Evolutionary conservation across 92 coral and sea anemone genomes (phyloP).

Genomic region (Pocillopora grandis): DNA sequence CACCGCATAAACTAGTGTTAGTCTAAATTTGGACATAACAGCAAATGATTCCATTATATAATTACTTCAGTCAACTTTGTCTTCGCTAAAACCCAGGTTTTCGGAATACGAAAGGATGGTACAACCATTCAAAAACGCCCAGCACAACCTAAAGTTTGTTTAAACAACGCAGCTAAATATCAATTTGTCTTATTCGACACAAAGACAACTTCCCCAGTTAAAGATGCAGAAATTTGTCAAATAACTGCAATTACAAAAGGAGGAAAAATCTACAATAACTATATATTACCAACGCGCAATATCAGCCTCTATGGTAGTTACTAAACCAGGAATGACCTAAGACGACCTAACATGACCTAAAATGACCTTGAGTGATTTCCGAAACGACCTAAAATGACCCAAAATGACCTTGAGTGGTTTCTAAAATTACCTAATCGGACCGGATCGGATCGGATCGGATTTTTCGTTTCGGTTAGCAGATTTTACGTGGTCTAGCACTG

Average conservation of each 20-base stretch:
- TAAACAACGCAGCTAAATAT: not conserved
- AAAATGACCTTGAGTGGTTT: too few relatives aligned
- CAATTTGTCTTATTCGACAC: not conserved
- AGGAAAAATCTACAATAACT: not conserved
- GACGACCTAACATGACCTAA: too few relatives aligned
- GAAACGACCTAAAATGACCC: too few relatives aligned
- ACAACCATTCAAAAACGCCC: not conserved
- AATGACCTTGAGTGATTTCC: too few relatives aligned
- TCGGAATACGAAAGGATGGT: not conserved
- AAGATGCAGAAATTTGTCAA: not conserved
- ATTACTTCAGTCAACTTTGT: not conserved
- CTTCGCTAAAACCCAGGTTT: not conserved
- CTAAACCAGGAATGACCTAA: too few relatives aligned
- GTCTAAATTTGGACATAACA: constrained; percentile 22
- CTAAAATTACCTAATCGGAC: too few relatives aligned
- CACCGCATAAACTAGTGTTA: constrained; percentile 34
- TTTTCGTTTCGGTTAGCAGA: too few relatives aligned
- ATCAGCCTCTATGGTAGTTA: not conserved
- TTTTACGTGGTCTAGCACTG: too few relatives aligned
- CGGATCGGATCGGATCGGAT: too few relatives aligned
- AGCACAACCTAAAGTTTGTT: not conserved
- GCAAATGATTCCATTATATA: constrained; percentile 4
- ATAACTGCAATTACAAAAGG: not conserved
- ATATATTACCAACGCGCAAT: not conserved
- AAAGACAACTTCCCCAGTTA: not conserved